Percentiles rank a stretch among this genome's conserved stretches.
These are phyloP conservation scores for Agonum fuliginosum DNA, from an alignment of 2,888 invertebrate genomes.

Conservation along the genomic window DNA sequence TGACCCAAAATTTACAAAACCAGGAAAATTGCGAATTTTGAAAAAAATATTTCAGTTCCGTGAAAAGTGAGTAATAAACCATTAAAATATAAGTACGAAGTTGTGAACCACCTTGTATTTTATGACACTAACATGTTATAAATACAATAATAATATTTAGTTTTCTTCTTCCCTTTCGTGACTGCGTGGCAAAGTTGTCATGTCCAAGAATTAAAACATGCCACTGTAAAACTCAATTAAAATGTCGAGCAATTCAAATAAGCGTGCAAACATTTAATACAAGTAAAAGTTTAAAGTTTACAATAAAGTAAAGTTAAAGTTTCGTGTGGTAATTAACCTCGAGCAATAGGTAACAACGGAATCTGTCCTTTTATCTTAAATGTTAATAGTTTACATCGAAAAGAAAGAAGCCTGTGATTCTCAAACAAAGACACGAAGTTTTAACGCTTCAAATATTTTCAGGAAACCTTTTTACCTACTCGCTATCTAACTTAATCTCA, in stretches of 20 bases:
- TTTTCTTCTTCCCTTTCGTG: too few relatives aligned
- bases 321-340: not conserved
- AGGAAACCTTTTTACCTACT: too few relatives aligned
- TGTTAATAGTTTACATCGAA: slow-evolving; percentile 6
- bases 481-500: too few relatives aligned
- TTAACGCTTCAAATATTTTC: too few relatives aligned
- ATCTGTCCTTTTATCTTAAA: slow-evolving; percentile 10
- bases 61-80: too few relatives aligned
- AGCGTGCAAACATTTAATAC: not conserved
- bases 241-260: not conserved
- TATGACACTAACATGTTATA: too few relatives aligned
- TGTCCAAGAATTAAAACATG: not conserved
- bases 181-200: not conserved
- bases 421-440: not conserved
- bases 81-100: too few relatives aligned
- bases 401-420: not conserved
- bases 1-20: too few relatives aligned
- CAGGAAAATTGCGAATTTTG: too few relatives aligned
- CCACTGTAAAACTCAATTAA: slow-evolving; percentile 17
- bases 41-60: too few relatives aligned
- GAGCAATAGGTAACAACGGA: slow-evolving; percentile 5
- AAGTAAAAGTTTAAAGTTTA: slow-evolving; percentile 21
- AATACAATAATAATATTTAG: too few relatives aligned
- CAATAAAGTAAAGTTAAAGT: not conserved
- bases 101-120: too few relatives aligned